Evolutionary conservation across 1,140 invertebrate species (phyloP).

Genomic region (Leptinotarsa texana): DNA sequence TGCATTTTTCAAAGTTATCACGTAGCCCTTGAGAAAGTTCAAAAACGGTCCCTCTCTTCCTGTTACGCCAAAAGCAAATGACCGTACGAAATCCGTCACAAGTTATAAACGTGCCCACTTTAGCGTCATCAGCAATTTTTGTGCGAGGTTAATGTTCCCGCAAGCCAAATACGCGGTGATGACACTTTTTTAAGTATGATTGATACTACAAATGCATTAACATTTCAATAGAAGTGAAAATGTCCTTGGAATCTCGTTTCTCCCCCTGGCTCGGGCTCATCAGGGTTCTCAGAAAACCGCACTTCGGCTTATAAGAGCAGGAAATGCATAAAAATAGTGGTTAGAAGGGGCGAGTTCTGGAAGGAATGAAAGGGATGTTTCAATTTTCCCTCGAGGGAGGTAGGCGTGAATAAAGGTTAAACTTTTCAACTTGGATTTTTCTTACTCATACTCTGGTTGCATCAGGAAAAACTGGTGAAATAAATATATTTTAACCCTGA

Average conservation of each 20-base stretch:
- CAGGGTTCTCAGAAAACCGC: constrained; percentile 6
- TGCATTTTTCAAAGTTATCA: too few species aligned
- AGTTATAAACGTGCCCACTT: background rate
- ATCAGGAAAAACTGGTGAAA: too few species aligned
- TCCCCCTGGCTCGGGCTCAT: background rate
- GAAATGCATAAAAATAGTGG: constrained; percentile 8
- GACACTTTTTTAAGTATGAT: constrained; percentile 30
- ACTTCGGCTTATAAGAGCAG: constrained; percentile 14
- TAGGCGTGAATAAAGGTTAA: background rate
- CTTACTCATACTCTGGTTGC: too few species aligned
- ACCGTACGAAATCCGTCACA: background rate
- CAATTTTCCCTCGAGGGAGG: background rate
- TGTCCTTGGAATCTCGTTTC: background rate
- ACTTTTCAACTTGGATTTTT: too few species aligned
- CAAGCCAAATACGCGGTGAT: background rate
- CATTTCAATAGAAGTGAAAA: constrained; percentile 23
- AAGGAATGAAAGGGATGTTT: background rate
- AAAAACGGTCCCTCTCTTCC: too few species aligned
- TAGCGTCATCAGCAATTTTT: background rate
- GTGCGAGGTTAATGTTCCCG: background rate
- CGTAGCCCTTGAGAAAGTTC: too few species aligned
- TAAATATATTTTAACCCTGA: too few species aligned
- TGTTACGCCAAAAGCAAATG: background rate
- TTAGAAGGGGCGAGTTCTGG: background rate
- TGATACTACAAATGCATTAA: constrained; percentile 30